A percentile compares a stretch with the other conserved stretches of the same genome.
phyloP scores from a whole-genome alignment of 2,888 invertebrate species.

The Noctua janthe region DNA sequence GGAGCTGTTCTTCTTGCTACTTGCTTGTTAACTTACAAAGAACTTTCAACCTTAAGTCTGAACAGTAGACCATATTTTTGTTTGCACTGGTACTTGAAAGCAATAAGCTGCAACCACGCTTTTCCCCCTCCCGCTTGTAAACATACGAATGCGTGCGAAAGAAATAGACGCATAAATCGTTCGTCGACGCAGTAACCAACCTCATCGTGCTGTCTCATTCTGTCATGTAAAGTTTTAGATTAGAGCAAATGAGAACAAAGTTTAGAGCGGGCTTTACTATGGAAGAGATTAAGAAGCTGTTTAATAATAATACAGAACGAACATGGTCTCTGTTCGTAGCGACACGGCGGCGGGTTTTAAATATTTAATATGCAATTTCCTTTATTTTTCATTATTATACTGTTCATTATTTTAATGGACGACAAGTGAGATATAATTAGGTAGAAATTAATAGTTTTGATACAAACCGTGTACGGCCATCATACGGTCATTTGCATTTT shows the following conservation, averaged over 20 bases:
- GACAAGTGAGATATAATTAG: constrained; percentile 82
- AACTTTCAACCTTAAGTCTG: constrained; percentile 58
- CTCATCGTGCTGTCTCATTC: constrained; percentile 74
- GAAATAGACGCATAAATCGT: constrained; percentile 77
- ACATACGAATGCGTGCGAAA: constrained; percentile 76
- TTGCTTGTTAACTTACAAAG: constrained; percentile 63
- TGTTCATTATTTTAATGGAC: constrained; percentile 81
- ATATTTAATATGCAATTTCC: constrained; percentile 89
- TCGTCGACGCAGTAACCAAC: constrained; percentile 65
- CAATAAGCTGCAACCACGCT: constrained; percentile 79
- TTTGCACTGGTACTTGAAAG: constrained; percentile 64
- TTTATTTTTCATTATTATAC: constrained; percentile 83
- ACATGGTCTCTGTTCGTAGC: constrained; percentile 86
- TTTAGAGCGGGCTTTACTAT: constrained; percentile 71
- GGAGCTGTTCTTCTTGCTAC: constrained; percentile 88
- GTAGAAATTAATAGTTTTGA: constrained; percentile 78
- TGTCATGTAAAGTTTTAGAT: constrained; percentile 68
- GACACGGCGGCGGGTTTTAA: constrained; percentile 84
- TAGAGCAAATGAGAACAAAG: constrained; percentile 77
- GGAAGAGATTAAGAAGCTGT: constrained; percentile 87
- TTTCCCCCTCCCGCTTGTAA: constrained; percentile 82
- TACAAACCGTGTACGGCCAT: constrained; percentile 68
- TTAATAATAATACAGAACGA: constrained; percentile 88
- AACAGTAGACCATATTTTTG: constrained; percentile 55
- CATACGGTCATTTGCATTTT: constrained; percentile 70